Conservation (phyloP, 2,113 vertebrate species). For the Rhodinocichla rosea region DNA sequence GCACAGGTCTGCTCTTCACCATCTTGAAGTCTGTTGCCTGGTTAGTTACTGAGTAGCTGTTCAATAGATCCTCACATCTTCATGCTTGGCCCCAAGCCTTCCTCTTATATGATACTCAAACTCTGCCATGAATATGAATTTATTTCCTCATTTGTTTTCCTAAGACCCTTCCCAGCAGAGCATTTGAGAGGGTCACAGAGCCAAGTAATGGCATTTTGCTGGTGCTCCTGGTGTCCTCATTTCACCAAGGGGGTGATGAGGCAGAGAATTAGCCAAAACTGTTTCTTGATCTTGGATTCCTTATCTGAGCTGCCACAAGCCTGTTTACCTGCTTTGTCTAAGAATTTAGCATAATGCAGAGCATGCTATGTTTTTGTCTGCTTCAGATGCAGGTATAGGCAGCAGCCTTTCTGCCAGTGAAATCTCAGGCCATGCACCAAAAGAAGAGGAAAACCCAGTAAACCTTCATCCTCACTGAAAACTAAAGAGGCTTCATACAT, state of each 20-base stretch:
- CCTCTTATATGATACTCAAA: not conserved
- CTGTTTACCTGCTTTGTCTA: not conserved
- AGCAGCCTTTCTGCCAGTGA: not conserved
- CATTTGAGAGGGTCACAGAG: not conserved
- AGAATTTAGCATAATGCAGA: not conserved
- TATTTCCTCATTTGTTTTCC: slow-evolving; percentile 8
- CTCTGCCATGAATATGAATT: not conserved
- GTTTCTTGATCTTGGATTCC: not conserved
- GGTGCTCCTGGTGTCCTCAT: not conserved
- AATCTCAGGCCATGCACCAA: not conserved
- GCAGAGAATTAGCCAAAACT: not conserved
- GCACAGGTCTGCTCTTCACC: not conserved
- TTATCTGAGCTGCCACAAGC: not conserved
- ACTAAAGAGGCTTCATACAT: not conserved
- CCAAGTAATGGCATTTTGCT: not conserved
- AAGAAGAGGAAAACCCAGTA: not conserved
- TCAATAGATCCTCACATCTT: not conserved
- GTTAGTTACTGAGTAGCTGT: not conserved
- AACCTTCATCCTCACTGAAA: not conserved
- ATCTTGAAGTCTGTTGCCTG: not conserved
- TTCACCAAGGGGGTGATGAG: not conserved
- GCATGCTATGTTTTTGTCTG: not conserved
- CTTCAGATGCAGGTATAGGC: not conserved
- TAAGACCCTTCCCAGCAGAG: not conserved
- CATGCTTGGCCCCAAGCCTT: not conserved